Percentiles rank a stretch among this genome's conserved stretches.
Evolutionary conservation across 2,113 vertebrate species (phyloP).

Genomic region (Ammospiza nelsoni): DNA sequence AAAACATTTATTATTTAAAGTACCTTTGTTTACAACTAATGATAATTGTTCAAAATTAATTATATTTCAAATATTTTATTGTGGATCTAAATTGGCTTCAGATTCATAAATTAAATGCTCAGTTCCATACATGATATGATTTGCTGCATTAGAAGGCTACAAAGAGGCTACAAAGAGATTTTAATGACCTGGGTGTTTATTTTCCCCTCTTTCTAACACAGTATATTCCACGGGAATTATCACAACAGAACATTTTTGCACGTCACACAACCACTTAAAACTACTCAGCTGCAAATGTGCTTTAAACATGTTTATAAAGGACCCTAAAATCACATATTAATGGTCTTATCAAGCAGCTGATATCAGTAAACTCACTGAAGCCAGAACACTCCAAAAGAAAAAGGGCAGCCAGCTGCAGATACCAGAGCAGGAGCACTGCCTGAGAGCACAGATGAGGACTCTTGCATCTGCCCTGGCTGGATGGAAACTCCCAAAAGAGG

Average conservation of each 20-base stretch:
- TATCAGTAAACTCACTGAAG: background rate
- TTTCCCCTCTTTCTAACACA: background rate
- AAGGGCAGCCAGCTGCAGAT: background rate
- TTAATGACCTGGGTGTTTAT: background rate
- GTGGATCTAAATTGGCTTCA: background rate
- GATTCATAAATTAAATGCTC: background rate
- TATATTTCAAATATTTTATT: background rate
- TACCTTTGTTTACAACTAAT: background rate
- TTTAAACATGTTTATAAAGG: background rate
- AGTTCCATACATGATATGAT: background rate
- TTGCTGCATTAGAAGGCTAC: background rate
- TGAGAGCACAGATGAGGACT: background rate
- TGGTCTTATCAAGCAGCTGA: background rate
- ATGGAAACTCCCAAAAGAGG: background rate
- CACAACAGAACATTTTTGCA: background rate
- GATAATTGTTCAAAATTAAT: background rate
- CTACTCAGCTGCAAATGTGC: background rate
- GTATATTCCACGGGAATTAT: background rate
- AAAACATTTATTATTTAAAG: background rate
- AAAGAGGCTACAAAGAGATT: background rate
- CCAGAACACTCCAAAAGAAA: background rate
- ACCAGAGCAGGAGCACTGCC: background rate
- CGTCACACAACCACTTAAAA: background rate
- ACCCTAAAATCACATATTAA: background rate
- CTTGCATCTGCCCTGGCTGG: background rate